A percentile compares a stretch with the other conserved stretches of the same genome.
Evolutionary conservation across 2,113 vertebrate genomes (phyloP).

Genomic region (Charadrius vociferus): DNA sequence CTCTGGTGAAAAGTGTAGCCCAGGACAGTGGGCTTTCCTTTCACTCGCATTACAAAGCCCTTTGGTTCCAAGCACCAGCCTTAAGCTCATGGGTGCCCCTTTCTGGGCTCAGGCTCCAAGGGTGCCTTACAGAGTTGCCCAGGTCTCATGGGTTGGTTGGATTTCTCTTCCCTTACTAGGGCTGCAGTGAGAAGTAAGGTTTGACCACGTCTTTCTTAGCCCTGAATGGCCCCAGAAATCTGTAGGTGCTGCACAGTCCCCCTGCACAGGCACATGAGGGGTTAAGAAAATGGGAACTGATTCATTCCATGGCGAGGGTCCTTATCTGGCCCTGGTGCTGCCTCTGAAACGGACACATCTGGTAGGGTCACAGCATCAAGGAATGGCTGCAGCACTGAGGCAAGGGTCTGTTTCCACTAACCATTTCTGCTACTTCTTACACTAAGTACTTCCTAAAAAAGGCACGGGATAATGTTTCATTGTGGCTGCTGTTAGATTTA

Average conservation of each 20-base stretch:
- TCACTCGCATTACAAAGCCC: background rate
- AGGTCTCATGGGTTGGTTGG: accelerated
- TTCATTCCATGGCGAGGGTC: background rate
- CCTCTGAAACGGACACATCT: background rate
- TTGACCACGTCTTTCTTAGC: background rate
- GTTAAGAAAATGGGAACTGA: conserved; percentile 58
- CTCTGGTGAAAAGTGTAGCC: background rate
- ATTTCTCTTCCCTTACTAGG: background rate
- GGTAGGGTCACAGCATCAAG: background rate
- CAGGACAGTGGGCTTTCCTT: background rate
- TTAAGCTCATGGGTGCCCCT: background rate
- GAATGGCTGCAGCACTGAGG: background rate
- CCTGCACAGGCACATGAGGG: background rate
- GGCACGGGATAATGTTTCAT: conserved; percentile 53
- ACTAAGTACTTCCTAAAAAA: conserved; percentile 65
- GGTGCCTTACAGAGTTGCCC: accelerated
- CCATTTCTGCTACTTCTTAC: conserved; percentile 65
- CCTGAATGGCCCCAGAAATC: background rate
- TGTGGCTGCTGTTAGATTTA: conserved; percentile 63
- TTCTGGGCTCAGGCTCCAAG: background rate
- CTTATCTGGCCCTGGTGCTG: background rate
- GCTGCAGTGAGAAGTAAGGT: background rate
- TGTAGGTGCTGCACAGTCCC: background rate
- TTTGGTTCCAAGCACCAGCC: background rate
- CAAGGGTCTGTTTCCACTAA: conserved; percentile 64